Conservation (phyloP, 1,140 invertebrate genomes). For the Mactra quadrangularis region DNA sequence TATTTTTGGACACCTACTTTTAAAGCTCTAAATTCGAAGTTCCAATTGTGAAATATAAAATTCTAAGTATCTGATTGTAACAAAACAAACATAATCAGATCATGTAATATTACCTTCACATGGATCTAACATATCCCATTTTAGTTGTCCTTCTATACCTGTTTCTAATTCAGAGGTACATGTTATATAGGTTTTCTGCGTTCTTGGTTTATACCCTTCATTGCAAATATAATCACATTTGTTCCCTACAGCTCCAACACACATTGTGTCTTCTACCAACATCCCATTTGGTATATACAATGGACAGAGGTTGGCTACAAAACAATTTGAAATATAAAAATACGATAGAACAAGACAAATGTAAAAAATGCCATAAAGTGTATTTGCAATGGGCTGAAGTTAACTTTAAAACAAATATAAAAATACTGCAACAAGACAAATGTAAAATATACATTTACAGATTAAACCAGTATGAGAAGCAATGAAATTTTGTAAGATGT, state of each 20-base stretch:
- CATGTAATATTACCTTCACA: constrained; percentile 25
- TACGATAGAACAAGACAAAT: no score
- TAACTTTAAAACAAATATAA: no score
- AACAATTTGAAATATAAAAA: no score
- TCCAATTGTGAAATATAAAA: background rate
- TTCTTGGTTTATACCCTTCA: background rate
- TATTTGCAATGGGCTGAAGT: no score
- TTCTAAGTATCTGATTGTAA: background rate
- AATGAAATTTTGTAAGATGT: no score
- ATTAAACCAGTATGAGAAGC: no score
- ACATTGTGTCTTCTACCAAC: background rate
- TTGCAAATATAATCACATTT: constrained; percentile 23
- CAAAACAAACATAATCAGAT: background rate
- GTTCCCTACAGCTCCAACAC: constrained; percentile 22
- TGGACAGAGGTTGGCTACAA: constrained; percentile 21
- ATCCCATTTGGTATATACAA: background rate
- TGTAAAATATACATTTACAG: no score
- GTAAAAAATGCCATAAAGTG: no score
- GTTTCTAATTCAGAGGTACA: background rate
- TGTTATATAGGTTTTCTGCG: background rate
- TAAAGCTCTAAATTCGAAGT: background rate
- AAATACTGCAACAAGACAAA: no score
- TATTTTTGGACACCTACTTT: background rate
- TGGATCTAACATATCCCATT: constrained; percentile 36
- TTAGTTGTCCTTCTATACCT: background rate